Evolutionary conservation across 2,888 invertebrate species (phyloP).

Genomic region (Mantis religiosa): DNA sequence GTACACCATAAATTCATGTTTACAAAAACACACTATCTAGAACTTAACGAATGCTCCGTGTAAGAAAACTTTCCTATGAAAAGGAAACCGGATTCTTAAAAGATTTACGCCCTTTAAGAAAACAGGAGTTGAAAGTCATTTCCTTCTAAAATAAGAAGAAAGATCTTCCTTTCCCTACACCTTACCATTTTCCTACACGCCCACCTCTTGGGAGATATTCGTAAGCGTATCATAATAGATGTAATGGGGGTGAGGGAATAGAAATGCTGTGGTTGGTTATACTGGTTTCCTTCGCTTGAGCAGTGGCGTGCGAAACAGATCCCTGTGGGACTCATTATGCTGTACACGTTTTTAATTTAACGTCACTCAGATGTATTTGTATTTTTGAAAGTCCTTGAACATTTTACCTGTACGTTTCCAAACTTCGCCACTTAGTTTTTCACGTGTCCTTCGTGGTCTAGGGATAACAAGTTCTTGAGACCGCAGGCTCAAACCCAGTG

Average conservation of each 20-base stretch:
- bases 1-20: neutral
- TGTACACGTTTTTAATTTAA: too few species aligned
- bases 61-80: neutral
- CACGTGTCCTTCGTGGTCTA: too few species aligned
- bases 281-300: neutral
- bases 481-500: too few species aligned
- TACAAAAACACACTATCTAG: neutral
- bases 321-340: too few species aligned
- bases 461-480: too few species aligned
- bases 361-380: too few species aligned
- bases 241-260: neutral
- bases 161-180: neutral
- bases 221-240: neutral
- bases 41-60: neutral
- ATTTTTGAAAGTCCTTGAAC: too few species aligned
- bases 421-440: too few species aligned
- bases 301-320: neutral
- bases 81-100: neutral
- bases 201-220: neutral
- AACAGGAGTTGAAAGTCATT: neutral
- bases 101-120: neutral
- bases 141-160: neutral
- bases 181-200: neutral
- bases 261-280: neutral
- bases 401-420: too few species aligned